These are phyloP conservation scores for Sebastes trivittatus DNA, from an alignment of 2,797 vertebrate genomes.

Conservation along the genomic window DNA sequence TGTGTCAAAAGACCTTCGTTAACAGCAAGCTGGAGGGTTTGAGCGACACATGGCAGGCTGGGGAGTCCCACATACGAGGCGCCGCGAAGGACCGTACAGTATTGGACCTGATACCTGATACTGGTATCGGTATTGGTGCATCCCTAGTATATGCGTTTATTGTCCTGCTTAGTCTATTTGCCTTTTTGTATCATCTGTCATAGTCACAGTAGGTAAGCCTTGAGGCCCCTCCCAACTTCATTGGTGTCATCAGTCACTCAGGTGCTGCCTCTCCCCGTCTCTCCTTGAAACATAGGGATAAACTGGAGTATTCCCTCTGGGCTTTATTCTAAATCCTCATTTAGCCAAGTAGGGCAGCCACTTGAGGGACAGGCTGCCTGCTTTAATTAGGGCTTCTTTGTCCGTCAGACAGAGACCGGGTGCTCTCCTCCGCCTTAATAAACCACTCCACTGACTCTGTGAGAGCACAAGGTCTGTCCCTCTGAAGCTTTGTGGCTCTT, in stretches of 20 bases:
- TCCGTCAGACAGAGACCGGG: conserved; percentile 54
- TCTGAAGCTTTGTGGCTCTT: not conserved
- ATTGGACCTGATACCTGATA: too few species aligned
- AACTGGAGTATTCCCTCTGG: conserved; percentile 67
- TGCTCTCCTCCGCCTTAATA: conserved; percentile 53
- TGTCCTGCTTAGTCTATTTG: not conserved
- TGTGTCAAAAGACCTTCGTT: too few species aligned
- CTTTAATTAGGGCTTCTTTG: conserved; percentile 76
- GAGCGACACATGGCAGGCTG: too few species aligned
- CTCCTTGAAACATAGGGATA: conserved; percentile 39
- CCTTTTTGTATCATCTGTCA: not conserved
- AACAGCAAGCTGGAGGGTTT: too few species aligned
- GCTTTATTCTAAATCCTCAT: conserved; percentile 75
- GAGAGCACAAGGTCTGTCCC: conserved; percentile 23
- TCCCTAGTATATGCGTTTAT: not conserved
- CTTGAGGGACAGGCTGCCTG: conserved; percentile 54
- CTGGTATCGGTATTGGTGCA: too few species aligned
- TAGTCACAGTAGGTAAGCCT: not conserved
- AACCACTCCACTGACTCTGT: conserved; percentile 17
- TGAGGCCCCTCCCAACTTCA: not conserved
- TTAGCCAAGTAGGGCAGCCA: conserved; percentile 79
- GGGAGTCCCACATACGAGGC: too few species aligned
- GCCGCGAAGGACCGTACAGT: too few species aligned
- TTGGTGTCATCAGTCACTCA: conserved; percentile 19
- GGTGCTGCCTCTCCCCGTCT: not conserved